A percentile compares a stretch with the other conserved stretches of the same genome.
These are phyloP conservation scores for Oostethus manadensis DNA, from an alignment of 2,113 vertebrate species.

Conservation along the genomic window DNA sequence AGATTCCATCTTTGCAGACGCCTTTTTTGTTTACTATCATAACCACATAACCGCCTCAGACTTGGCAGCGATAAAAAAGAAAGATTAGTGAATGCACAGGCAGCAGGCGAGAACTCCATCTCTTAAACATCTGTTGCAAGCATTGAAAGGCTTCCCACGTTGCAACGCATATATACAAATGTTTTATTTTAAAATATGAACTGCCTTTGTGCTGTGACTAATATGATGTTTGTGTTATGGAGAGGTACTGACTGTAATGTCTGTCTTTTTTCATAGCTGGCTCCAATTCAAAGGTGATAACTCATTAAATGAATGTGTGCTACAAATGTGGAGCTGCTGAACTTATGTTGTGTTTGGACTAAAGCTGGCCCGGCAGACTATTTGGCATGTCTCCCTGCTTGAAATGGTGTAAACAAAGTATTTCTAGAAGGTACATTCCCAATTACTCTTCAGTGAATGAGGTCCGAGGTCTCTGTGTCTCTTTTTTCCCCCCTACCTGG, in stretches of 20 bases:
- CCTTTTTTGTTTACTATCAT: conserved; percentile 66
- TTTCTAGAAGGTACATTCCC: conserved; percentile 39
- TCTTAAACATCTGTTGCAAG: conserved; percentile 47
- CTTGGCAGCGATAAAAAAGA: conserved; percentile 64
- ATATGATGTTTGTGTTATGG: conserved; percentile 34
- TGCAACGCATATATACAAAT: conserved; percentile 25
- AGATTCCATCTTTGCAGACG: conserved; percentile 64
- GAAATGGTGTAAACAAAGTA: conserved; percentile 46
- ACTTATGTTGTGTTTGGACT: conserved; percentile 52
- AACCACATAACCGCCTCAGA: conserved; percentile 69
- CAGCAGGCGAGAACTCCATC: conserved; percentile 45
- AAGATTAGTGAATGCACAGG: conserved; percentile 57
- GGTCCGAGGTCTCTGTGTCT: conserved; percentile 32
- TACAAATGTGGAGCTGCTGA: conserved; percentile 39
- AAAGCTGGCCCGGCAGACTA: conserved; percentile 40
- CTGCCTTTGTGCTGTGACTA: conserved; percentile 36
- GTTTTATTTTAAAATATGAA: conserved; percentile 35
- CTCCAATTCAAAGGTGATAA: conserved; percentile 29
- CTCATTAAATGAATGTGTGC: conserved; percentile 48
- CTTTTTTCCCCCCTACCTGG: conserved; percentile 19
- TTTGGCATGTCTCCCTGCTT: conserved; percentile 43
- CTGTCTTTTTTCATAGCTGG: conserved; percentile 18
- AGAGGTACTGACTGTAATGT: conserved; percentile 34
- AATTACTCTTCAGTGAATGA: conserved; percentile 46
- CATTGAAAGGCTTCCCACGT: conserved; percentile 24